Evolutionary conservation across 37 sponge, comb jelly and placozoan genomes (phyloP), one percentile per base, ranked within the genome.

Genomic region (Hexactinellida sp.): DNA sequence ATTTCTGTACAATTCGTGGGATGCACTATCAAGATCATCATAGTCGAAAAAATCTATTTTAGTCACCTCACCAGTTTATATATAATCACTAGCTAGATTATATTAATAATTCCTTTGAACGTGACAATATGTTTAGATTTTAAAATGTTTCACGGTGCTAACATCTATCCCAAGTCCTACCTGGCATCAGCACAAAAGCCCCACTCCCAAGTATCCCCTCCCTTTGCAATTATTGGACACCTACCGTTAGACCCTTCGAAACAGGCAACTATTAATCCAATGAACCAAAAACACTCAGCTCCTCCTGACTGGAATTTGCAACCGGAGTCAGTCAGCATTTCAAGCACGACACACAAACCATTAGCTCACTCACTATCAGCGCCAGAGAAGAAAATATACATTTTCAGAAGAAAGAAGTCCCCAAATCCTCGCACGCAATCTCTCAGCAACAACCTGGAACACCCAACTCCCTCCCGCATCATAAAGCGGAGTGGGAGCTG

Each of bases 321-420:
- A 63, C 76, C 25, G 30, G 76, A 63, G 34, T 23, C 76, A 63
- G 16, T 47, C 52, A 47, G 16, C 52, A 47, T 47, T 19, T 47
- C 52, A 47, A 63, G 13, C 76, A 63, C 30, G 19, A 23, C 76
- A 32, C 76, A 63, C 13, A 63, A 63, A 63, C 76, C 76, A 1
- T 63, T 63, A 63, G 25, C 76, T 21, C 76, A 63, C 76, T 63
- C 76, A 32, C 76, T 63, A 7, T 63, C 76, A 3, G 76, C 76
- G 34, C 76, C 76, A n/a, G 76, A 63, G 76, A 63, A 63, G 34
- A 63, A 63, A 28, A 63, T 63, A 21, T 63, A 63, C 34, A 63
- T 63, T 63, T 63, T 63, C 76, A 63, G 76, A 63, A 63, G 76
- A 63, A 63, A 63, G 76, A 63, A 63, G 13, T 28, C 76, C 13